phyloP scores from a whole-genome alignment of 2,888 invertebrate species.

The Macrosoma leucophasiata region DNA sequence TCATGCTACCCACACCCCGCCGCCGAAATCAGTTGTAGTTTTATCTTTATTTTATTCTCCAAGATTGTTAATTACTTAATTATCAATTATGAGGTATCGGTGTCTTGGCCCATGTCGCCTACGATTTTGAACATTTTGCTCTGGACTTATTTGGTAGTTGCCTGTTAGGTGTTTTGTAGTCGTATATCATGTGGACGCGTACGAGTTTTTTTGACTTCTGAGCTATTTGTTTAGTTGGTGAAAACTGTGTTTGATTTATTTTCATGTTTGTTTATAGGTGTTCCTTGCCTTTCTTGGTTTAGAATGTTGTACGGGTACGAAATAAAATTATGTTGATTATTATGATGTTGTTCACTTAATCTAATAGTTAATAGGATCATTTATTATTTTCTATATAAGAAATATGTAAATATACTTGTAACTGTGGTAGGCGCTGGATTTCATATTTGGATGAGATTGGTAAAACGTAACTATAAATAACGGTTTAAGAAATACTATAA shows the following conservation, averaged over 20 bases:
- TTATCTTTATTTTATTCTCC: constrained; percentile 51
- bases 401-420: too few relatives aligned
- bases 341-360: too few relatives aligned
- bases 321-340: too few relatives aligned
- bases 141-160: constrained; percentile 32
- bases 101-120: constrained; percentile 40
- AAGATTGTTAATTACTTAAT: constrained; percentile 67
- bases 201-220: constrained; percentile 38
- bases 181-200: constrained; percentile 38
- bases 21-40: constrained; percentile 42
- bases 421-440: too few relatives aligned
- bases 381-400: too few relatives aligned
- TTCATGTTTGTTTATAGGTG: too few relatives aligned
- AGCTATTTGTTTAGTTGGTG: constrained; percentile 34
- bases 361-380: too few relatives aligned
- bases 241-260: constrained; percentile 3
- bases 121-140: constrained; percentile 30
- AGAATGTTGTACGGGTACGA: too few relatives aligned
- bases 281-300: too few relatives aligned
- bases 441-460: too few relatives aligned
- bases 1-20: constrained; percentile 67
- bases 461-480: too few relatives aligned
- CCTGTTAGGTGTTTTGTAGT: constrained; percentile 42
- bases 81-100: constrained; percentile 42
- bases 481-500: too few relatives aligned